These are phyloP conservation scores for Cyrtorhinus lividipennis DNA, from an alignment of 1,140 invertebrate genomes.

Conservation along the genomic window DNA sequence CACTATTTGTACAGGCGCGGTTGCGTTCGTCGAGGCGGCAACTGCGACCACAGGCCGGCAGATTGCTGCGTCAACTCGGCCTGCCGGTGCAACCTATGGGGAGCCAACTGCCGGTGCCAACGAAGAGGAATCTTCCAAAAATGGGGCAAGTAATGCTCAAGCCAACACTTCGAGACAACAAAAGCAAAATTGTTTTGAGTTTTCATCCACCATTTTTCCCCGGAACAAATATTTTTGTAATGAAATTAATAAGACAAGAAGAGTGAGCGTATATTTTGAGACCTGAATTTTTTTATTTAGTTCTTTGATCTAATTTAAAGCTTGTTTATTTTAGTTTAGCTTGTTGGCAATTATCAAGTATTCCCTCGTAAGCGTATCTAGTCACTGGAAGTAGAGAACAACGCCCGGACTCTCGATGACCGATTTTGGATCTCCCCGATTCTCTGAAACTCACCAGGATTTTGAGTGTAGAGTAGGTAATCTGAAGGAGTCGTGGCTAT, in stretches of 20 bases:
- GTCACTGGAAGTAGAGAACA: too few relatives aligned
- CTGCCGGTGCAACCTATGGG: constrained; percentile 82
- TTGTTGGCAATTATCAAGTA: not conserved
- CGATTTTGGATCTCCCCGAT: too few relatives aligned
- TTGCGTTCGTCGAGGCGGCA: constrained; percentile 61
- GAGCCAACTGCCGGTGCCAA: constrained; percentile 77
- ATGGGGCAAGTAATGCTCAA: constrained; percentile 43
- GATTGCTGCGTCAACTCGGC: constrained; percentile 75
- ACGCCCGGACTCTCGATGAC: not conserved
- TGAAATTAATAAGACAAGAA: not conserved
- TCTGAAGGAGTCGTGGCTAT: too few relatives aligned
- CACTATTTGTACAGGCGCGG: constrained; percentile 75
- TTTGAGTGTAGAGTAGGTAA: too few relatives aligned
- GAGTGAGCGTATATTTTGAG: constrained; percentile 1
- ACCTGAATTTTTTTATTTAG: not conserved
- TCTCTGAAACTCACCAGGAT: too few relatives aligned
- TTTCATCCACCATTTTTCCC: not conserved
- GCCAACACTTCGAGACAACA: not conserved
- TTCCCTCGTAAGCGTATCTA: not conserved
- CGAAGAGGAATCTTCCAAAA: constrained; percentile 79
- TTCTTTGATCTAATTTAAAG: not conserved
- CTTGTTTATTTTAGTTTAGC: not conserved
- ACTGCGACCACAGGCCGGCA: constrained; percentile 68
- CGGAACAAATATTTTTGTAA: constrained; percentile 8
- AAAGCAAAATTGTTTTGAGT: constrained; percentile 1